A percentile compares a stretch with the other conserved stretches of the same genome.
These are phyloP conservation scores for Oligia latruncula DNA, from an alignment of 2,888 invertebrate genomes.

Conservation along the genomic window DNA sequence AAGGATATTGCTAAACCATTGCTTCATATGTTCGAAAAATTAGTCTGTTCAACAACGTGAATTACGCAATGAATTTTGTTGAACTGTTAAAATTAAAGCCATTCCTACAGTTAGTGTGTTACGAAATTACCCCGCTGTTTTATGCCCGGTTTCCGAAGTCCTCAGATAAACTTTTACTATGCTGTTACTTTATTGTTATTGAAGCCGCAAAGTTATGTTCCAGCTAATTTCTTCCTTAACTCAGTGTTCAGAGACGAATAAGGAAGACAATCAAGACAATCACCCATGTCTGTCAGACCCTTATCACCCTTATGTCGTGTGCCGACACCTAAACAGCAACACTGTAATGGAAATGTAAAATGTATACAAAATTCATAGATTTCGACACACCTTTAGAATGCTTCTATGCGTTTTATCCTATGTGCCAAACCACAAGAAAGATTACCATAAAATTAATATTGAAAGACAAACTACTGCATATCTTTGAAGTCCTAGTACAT, in stretches of 20 bases:
- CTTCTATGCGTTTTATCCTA: neutral
- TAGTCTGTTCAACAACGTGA: neutral
- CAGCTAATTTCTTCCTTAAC: neutral
- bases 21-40: neutral
- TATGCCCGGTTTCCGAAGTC: neutral
- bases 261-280: neutral
- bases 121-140: neutral
- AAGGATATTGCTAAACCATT: neutral
- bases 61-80: neutral
- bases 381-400: slow-evolving; percentile 22
- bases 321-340: neutral
- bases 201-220: neutral
- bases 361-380: neutral
- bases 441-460: slow-evolving; percentile 53
- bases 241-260: neutral
- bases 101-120: neutral
- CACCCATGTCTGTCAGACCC: no score
- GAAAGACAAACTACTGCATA: slow-evolving; percentile 21
- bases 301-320: neutral
- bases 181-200: neutral
- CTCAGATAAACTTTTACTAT: neutral
- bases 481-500: slow-evolving; percentile 34
- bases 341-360: neutral
- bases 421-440: slow-evolving; percentile 52
- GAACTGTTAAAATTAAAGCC: neutral